These are phyloP conservation scores for Glaucopsyche alexis DNA, from an alignment of 2,888 invertebrate genomes.

Conservation along the genomic window DNA sequence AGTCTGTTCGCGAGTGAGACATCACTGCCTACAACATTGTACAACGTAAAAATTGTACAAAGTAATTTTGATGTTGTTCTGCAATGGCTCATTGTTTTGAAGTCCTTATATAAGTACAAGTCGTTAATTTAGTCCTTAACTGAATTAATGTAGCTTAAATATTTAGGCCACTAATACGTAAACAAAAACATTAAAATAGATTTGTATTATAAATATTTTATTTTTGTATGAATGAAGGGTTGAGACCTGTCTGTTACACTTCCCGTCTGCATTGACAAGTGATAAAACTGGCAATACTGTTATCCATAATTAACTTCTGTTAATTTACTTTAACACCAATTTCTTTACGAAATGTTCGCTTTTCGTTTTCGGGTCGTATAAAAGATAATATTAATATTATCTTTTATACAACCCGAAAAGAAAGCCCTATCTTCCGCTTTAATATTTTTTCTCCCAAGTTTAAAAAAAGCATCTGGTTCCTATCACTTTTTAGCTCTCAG, in stretches of 20 bases:
- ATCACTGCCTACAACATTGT: too few relatives aligned
- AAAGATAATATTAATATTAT: too few relatives aligned
- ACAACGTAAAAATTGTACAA: too few relatives aligned
- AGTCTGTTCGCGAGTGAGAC: too few relatives aligned
- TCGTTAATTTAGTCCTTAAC: too few relatives aligned
- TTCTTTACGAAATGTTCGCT: not conserved
- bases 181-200: not conserved
- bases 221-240: conserved; percentile 14
- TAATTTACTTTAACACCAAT: not conserved
- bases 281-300: conserved; percentile 13
- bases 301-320: not conserved
- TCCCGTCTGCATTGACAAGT: not conserved
- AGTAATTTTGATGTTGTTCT: too few relatives aligned
- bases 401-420: too few relatives aligned
- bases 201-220: not conserved
- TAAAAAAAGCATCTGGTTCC: not conserved
- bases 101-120: too few relatives aligned
- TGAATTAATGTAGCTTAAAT: not conserved
- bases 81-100: too few relatives aligned
- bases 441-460: not conserved
- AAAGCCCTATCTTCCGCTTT: not conserved
- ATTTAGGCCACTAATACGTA: not conserved
- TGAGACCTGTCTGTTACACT: not conserved
- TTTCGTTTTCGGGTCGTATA: not conserved
- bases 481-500: not conserved